Percentiles rank a stretch among this genome's conserved stretches.
These are phyloP conservation scores for Cichlasoma orientale DNA, from an alignment of 2,797 vertebrate species.

Conservation along the genomic window DNA sequence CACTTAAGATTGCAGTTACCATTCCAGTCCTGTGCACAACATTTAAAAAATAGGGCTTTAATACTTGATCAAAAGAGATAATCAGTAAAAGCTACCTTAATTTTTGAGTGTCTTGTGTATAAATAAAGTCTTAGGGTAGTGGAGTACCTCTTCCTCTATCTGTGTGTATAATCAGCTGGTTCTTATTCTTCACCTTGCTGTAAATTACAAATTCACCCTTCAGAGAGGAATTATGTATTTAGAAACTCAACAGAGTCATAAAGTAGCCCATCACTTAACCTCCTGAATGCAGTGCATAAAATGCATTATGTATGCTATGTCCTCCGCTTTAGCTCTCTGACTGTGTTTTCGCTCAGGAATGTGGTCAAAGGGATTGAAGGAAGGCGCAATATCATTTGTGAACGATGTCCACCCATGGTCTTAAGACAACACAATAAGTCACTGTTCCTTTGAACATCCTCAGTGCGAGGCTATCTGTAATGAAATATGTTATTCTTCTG, in stretches of 20 bases:
- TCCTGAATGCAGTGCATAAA: constrained; percentile 11
- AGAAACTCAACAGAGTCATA: neutral
- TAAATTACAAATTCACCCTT: neutral
- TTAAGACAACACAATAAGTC: constrained; percentile 51
- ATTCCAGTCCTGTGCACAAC: neutral
- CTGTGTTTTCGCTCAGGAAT: neutral
- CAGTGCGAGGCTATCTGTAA: constrained; percentile 36
- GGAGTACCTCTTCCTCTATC: neutral
- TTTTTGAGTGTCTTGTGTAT: neutral
- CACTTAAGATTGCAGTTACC: neutral
- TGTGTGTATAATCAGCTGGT: neutral
- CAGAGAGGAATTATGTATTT: constrained; percentile 29
- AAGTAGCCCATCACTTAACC: constrained; percentile 14
- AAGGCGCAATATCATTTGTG: constrained; percentile 12
- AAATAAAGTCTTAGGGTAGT: neutral
- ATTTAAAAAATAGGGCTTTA: accelerated
- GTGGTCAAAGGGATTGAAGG: neutral
- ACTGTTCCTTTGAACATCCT: constrained; percentile 17
- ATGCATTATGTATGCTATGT: neutral
- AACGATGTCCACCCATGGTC: constrained; percentile 22
- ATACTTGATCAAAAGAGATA: neutral
- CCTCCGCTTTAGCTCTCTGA: neutral
- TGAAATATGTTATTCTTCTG: constrained; percentile 55
- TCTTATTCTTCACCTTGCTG: neutral
- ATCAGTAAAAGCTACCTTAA: neutral